Evolutionary conservation across 2,888 invertebrate species (phyloP).

Genomic region (Ormyrus nitidulus): DNA sequence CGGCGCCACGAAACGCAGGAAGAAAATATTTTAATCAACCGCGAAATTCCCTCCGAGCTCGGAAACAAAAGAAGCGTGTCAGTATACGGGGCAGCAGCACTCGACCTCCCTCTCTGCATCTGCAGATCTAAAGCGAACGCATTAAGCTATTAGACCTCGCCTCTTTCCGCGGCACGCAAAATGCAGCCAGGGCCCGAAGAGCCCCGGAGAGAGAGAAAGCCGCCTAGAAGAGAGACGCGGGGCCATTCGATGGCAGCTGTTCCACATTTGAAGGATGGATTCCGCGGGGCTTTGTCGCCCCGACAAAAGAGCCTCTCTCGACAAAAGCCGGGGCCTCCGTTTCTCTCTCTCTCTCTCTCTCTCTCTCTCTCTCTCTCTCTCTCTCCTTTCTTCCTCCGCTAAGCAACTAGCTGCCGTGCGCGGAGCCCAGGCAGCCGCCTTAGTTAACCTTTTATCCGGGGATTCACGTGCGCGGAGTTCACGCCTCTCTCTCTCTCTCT

Average conservation of each 20-base stretch:
- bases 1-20: too few species aligned
- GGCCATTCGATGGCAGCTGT: conserved; percentile 74
- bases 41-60: conserved; percentile 11
- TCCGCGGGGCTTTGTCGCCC: conserved; percentile 72
- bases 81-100: not conserved
- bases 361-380: conserved; percentile 9
- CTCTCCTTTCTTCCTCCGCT: not conserved
- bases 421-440: too few species aligned
- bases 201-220: not conserved
- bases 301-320: conserved; percentile 67
- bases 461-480: conserved; percentile 13
- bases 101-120: not conserved
- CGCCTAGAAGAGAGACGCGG: conserved; percentile 7
- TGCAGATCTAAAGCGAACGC: not conserved
- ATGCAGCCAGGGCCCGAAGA: not conserved
- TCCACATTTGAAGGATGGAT: conserved; percentile 75
- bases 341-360: conserved; percentile 1
- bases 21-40: conserved; percentile 35
- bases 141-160: conserved; percentile 36
- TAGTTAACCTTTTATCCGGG: not conserved
- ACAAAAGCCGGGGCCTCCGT: conserved; percentile 33
- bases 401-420: too few species aligned
- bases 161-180: not conserved
- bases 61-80: conserved; percentile 40
- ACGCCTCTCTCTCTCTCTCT: conserved; percentile 8